Percentiles rank a stretch among this genome's conserved stretches.
These are phyloP conservation scores for Drosophila neocordata DNA, from an alignment of 1,140 invertebrate genomes.

Conservation along the genomic window DNA sequence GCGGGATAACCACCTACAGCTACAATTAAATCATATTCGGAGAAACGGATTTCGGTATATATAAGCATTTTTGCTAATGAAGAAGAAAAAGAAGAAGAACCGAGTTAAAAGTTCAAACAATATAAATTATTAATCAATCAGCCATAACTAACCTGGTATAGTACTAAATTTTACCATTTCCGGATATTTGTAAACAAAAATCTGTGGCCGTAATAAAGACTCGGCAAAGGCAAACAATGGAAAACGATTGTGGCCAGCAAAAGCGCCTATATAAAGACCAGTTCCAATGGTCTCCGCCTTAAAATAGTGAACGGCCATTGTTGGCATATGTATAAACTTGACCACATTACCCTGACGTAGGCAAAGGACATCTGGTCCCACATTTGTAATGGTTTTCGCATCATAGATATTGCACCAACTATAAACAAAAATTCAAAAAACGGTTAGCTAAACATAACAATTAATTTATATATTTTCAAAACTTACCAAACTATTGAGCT, in stretches of 20 bases:
- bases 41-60: slow-evolving; percentile 54
- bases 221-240: slow-evolving; percentile 70
- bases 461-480: no score
- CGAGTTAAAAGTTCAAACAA: background rate
- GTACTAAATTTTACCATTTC: slow-evolving; percentile 52
- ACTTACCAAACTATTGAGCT: slow-evolving; percentile 53
- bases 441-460: background rate
- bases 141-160: slow-evolving; percentile 50
- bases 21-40: slow-evolving; percentile 58
- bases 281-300: slow-evolving; percentile 55
- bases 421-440: no score
- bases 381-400: slow-evolving; percentile 38
- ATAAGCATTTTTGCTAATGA: slow-evolving; percentile 10
- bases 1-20: slow-evolving; percentile 49
- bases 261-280: slow-evolving; percentile 45
- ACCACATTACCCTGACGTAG: slow-evolving; percentile 50
- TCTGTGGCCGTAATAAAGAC: slow-evolving; percentile 37
- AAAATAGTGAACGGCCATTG: slow-evolving; percentile 44
- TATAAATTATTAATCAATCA: no score
- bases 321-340: slow-evolving; percentile 61
- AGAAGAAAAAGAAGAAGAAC: background rate
- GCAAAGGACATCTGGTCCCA: slow-evolving; percentile 66
- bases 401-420: slow-evolving; percentile 63
- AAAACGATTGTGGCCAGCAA: slow-evolving; percentile 66
- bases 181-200: slow-evolving; percentile 68